phyloP scores from a whole-genome alignment of 1,140 invertebrate species.

The Cyrtorhinus lividipennis region DNA sequence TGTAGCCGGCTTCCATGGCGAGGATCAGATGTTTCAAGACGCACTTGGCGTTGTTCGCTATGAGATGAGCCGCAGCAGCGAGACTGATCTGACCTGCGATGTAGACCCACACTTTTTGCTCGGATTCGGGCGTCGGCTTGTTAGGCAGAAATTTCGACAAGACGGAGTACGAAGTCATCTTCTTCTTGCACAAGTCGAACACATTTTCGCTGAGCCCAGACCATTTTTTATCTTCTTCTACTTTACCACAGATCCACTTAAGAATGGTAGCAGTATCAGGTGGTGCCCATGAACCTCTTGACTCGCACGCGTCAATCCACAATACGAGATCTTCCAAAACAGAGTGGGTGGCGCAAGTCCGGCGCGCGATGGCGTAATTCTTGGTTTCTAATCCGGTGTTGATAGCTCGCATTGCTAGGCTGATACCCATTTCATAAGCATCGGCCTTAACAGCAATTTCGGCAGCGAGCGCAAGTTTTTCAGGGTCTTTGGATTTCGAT shows the following conservation, averaged over 20 bases:
- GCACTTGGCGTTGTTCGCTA: neutral
- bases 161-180: constrained; percentile 5
- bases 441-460: constrained; percentile 18
- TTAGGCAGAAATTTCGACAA: constrained; percentile 12
- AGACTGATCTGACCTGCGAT: constrained; percentile 15
- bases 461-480: constrained; percentile 21
- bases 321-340: constrained; percentile 12
- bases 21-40: constrained; percentile 16
- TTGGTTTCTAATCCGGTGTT: constrained; percentile 11
- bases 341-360: constrained; percentile 11
- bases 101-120: constrained; percentile 19
- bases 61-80: constrained; percentile 13
- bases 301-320: constrained; percentile 14
- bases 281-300: constrained; percentile 1
- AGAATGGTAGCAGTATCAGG: neutral
- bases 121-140: constrained; percentile 14
- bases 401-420: constrained; percentile 18
- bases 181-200: neutral
- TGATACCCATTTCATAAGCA: constrained; percentile 17
- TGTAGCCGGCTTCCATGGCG: constrained; percentile 15
- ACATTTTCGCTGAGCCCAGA: neutral
- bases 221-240: neutral
- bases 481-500: constrained; percentile 21
- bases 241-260: neutral
- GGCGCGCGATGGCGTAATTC: constrained; percentile 15